Evolutionary conservation across 2,797 vertebrate genomes (phyloP).

Genomic region (Anas flavirostris): DNA sequence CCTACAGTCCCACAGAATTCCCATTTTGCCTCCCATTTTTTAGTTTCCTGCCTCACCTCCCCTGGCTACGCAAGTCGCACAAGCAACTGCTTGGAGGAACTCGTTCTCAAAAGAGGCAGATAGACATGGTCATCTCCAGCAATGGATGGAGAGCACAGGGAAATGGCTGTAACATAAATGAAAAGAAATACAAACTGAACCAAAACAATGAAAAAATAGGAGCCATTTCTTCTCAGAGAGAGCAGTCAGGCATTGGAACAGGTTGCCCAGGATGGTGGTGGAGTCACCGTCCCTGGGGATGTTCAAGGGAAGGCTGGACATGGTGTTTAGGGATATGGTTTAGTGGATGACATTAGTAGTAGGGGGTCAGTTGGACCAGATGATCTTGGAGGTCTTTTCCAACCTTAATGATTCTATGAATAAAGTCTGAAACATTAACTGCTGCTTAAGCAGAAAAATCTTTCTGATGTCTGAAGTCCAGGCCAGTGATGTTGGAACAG

Average conservation of each 20-base stretch:
- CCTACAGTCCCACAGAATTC: background rate
- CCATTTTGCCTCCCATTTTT: background rate
- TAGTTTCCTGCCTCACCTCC: background rate
- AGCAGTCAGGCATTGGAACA: no score
- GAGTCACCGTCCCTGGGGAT: no score
- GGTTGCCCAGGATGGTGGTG: no score
- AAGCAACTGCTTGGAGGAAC: background rate
- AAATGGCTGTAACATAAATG: background rate
- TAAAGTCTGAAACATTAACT: background rate
- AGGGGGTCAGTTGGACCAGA: no score
- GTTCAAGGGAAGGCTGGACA: no score
- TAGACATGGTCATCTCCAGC: background rate
- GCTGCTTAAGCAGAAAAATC: background rate
- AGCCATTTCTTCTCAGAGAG: no score
- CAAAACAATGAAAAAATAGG: no score
- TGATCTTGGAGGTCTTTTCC: no score
- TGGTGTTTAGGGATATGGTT: no score
- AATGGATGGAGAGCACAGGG: background rate
- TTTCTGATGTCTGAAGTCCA: background rate
- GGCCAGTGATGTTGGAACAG: background rate
- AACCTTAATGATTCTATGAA: background rate
- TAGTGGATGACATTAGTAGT: no score
- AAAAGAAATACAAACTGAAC: background rate
- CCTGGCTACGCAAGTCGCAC: background rate
- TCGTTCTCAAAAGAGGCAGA: background rate